Percentiles rank a stretch among this genome's conserved stretches.
Conservation (phyloP, 2,797 vertebrate genomes). For the Sebastes nivosus region DNA sequence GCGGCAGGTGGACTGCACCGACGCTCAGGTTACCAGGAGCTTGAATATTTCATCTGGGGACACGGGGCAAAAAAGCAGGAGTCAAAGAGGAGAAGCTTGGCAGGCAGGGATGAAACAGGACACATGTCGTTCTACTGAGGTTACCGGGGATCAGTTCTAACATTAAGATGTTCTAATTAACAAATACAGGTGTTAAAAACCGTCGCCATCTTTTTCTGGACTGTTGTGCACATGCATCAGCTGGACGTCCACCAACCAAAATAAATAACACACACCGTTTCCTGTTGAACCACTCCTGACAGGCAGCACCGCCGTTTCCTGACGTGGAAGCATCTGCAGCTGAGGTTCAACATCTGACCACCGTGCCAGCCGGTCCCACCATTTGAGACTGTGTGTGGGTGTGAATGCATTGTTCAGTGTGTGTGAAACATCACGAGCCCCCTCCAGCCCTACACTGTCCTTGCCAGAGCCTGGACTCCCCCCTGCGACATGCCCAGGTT, state of each 20-base stretch:
- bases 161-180: slow-evolving; percentile 38
- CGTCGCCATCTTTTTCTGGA: neutral
- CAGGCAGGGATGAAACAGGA: slow-evolving; percentile 41
- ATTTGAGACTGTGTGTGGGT: slow-evolving; percentile 45
- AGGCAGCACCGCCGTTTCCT: slow-evolving; percentile 57
- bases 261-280: slow-evolving; percentile 56
- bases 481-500: slow-evolving; percentile 66
- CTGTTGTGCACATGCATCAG: slow-evolving; percentile 2
- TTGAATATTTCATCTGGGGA: slow-evolving; percentile 77
- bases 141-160: slow-evolving; percentile 38
- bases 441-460: slow-evolving; percentile 11
- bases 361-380: slow-evolving; percentile 2
- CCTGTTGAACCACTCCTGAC: slow-evolving; percentile 52
- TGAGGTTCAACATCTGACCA: slow-evolving; percentile 45
- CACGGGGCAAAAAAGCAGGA: slow-evolving; percentile 56
- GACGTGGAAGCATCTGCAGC: slow-evolving; percentile 63
- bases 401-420: slow-evolving; percentile 42
- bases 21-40: slow-evolving; percentile 57
- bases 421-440: slow-evolving; percentile 23
- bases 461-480: slow-evolving; percentile 40
- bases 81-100: slow-evolving; percentile 38
- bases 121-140: slow-evolving; percentile 24
- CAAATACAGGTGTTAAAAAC: slow-evolving; percentile 30
- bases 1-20: slow-evolving; percentile 53
- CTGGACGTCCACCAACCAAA: slow-evolving; percentile 57